Conservation (phyloP, 1,140 invertebrate species). For the Goniozus legneri region DNA sequence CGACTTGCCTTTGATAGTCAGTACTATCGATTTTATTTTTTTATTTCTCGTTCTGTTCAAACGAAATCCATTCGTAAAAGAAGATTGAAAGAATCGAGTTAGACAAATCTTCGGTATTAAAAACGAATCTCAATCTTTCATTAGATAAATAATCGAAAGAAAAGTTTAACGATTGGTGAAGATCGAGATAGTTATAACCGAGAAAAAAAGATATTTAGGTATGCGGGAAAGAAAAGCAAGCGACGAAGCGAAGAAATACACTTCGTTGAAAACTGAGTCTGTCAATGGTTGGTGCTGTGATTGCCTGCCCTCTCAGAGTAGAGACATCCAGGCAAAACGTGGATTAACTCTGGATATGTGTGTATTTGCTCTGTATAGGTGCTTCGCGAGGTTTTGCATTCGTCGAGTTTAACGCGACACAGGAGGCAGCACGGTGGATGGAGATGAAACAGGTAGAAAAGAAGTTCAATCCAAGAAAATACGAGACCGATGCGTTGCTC, state of each 20-base stretch:
- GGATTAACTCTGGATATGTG: constrained; percentile 57
- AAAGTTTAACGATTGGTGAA: too few relatives aligned
- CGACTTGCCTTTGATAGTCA: too few relatives aligned
- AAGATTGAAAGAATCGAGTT: too few relatives aligned
- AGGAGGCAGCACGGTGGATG: constrained; percentile 89
- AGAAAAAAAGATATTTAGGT: constrained; percentile 22
- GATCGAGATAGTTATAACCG: too few relatives aligned
- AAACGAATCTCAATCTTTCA: too few relatives aligned
- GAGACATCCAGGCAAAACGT: constrained; percentile 53
- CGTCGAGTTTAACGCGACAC: constrained; percentile 89
- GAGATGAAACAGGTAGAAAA: constrained; percentile 84
- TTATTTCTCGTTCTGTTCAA: too few relatives aligned
- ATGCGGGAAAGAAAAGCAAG: constrained; percentile 38
- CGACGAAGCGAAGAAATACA: constrained; percentile 41
- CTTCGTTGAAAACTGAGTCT: constrained; percentile 47
- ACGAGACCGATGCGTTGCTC: constrained; percentile 49
- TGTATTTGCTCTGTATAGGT: constrained; percentile 70
- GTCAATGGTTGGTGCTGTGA: constrained; percentile 55
- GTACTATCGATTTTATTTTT: too few relatives aligned
- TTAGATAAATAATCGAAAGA: too few relatives aligned
- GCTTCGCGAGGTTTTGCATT: constrained; percentile 89
- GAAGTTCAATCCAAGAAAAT: constrained; percentile 52
- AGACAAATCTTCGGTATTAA: too few relatives aligned
- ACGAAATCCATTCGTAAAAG: too few relatives aligned
- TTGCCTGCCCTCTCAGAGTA: constrained; percentile 55